phyloP scores from a whole-genome alignment of 2,113 vertebrate genomes.

The Pitta sordida region DNA sequence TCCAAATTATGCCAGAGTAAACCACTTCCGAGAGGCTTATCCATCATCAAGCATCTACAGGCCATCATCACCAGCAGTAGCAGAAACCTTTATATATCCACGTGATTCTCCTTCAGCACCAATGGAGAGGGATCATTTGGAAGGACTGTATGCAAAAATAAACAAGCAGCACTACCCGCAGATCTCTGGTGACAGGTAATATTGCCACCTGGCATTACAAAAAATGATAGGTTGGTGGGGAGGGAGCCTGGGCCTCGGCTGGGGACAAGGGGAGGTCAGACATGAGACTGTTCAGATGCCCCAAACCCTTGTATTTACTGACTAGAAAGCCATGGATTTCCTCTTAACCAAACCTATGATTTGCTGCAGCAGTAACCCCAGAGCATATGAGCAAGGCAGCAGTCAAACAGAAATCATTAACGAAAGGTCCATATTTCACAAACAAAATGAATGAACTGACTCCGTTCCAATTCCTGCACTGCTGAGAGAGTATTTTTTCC shows the following conservation, averaged over 20 bases:
- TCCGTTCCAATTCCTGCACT: constrained; percentile 45
- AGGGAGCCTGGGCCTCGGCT: not conserved
- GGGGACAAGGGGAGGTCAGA: not conserved
- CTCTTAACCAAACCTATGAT: not conserved
- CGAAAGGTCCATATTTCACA: constrained; percentile 47
- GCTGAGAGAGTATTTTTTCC: constrained; percentile 18
- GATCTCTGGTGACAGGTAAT: constrained; percentile 84
- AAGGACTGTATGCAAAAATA: constrained; percentile 93
- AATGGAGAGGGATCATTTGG: constrained; percentile 83
- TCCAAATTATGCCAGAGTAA: constrained; percentile 94
- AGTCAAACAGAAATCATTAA: constrained; percentile 56
- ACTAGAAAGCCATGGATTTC: not conserved
- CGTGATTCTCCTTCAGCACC: constrained; percentile 64
- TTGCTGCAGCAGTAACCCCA: not conserved
- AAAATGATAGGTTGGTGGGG: not conserved
- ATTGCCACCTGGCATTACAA: not conserved
- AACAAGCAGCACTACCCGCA: constrained; percentile 87
- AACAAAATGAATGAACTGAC: constrained; percentile 22
- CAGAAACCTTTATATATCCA: constrained; percentile 55
- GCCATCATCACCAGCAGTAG: constrained; percentile 60
- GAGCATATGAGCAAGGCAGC: constrained; percentile 19
- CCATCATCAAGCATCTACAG: constrained; percentile 69
- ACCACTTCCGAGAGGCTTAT: constrained; percentile 83
- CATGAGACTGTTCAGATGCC: not conserved
- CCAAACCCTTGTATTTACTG: not conserved